Conservation (phyloP, 1,140 invertebrate genomes). For the Phthorimaea operculella region DNA sequence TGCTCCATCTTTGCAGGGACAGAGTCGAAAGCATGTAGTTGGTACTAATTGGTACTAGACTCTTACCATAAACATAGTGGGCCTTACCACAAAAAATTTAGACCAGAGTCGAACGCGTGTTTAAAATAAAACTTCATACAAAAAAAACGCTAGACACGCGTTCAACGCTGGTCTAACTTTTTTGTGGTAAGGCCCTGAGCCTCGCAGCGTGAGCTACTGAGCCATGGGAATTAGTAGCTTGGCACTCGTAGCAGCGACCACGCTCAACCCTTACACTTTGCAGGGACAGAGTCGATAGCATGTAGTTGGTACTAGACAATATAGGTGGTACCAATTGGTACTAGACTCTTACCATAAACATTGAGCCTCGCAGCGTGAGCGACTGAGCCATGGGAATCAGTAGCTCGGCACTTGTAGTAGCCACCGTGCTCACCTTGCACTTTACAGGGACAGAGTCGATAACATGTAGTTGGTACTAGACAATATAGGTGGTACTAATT, state of each 20-base stretch:
- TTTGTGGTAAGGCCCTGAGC: no score
- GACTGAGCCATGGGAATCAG: slow-evolving; percentile 77
- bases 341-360: no score
- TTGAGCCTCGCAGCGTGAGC: no score
- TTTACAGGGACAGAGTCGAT: slow-evolving; percentile 48
- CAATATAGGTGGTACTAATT: no score
- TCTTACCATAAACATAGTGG: no score
- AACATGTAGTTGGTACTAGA: slow-evolving; percentile 36
- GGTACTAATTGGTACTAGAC: no score
- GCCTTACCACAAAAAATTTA: no score
- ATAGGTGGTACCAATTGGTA: no score
- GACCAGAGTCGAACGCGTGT: no score
- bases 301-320: slow-evolving; percentile 30
- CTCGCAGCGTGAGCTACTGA: slow-evolving; percentile 74
- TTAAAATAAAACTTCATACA: no score
- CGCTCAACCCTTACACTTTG: slow-evolving; percentile 78
- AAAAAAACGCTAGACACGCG: no score
- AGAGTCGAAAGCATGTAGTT: slow-evolving; percentile 50
- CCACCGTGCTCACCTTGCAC: slow-evolving; percentile 81
- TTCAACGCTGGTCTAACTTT: no score
- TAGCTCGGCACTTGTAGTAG: slow-evolving; percentile 82
- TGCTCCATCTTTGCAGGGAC: slow-evolving; percentile 72
- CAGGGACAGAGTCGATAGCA: slow-evolving; percentile 45
- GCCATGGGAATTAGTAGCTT: slow-evolving; percentile 80
- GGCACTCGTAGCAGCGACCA: slow-evolving; percentile 84